Base-by-base conservation (phyloP, 2,888 invertebrate species). In the Eristalis intricaria region DNA sequence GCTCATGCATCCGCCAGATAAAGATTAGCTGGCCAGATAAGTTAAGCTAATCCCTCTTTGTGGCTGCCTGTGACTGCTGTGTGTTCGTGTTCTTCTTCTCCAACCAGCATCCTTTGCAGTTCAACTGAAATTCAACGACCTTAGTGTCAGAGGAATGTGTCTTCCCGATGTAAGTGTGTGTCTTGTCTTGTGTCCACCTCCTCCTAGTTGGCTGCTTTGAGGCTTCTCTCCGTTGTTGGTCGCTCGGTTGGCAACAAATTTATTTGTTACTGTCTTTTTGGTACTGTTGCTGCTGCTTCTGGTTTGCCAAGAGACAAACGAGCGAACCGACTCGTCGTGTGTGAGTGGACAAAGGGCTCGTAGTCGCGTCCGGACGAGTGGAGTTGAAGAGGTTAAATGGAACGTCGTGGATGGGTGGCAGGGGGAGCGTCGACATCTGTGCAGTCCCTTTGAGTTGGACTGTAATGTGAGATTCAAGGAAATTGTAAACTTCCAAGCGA, bases 21-120 rank as follows among this genome's bases (percentile, higher is more conserved):
- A 79, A 84, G 84, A 84, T 84, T 79, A 78, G 79, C 56, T 79
- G 69, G 56, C 69, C 26, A 73, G 84, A 84, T 84, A 84, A 68
- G 74, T 79, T 79, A 63, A 79, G 64, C 78, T 84, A 84, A 84
- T 84, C 78, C 74, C 65, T 84, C 84, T 69, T 56, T 63, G 70
- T 60, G 56, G 66, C 43, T 60, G 43, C 76, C 43, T 63, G 70
- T 60, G 56, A 60, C 43, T 60, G 43, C 76, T 70, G 71, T 60
- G 22, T 61, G 15, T 65, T 35, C 26, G 26, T 26, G 56, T 61
- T 60, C n/a, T 23, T 43, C 32, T 65, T 50, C n/a, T n/a, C 11
- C 65, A 58, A 15, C 43, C 69, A 32, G 38, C n/a, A 64, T 74
- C 64, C 74, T 64, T 75, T 64, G 50, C 63, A 75, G 69, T 80